Base-by-base conservation (phyloP, 2,888 invertebrate species). In the Mesochorus sp. region DNA sequence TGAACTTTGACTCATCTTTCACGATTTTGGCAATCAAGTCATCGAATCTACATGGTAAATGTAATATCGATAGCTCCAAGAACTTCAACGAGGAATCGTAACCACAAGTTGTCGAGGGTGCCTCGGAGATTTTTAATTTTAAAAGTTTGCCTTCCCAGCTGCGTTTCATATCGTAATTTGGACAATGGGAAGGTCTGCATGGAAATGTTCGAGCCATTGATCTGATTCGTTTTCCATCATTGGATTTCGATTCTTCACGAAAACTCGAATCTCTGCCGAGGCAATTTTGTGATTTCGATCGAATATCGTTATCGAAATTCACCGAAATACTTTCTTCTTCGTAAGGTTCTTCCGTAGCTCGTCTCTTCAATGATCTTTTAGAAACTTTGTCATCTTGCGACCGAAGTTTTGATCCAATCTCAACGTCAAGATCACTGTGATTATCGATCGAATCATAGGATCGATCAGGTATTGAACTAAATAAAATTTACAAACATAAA, bases 11-110 rank as follows among this genome's bases (percentile, higher is more conserved):
- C 1, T 39, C 37, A 19, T 26, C 19, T 8, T 61, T 28, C 17
- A 8, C 19, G 1, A 71, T 39, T 28, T 51, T 39, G 1, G 49
- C 21, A 2, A 42, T 53, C 2, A 71, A n/a, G 6, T 73, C 75
- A 10, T 77, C 78, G 21, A 71, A 64, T 34, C 47, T 81, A 57
- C 82, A 84, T 3, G 86, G 86, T 14, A 89, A 67, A 1, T 61
- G 66, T 3, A 87, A 71, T 62, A 62, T 79, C 26, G 74, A 51
- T 6, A 53, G 28, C 61, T 51, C 21, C 31, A 34, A 28, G 1
- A 34, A 34, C 51, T 47, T 49, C 5, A n/a, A n/a, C n/a, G 47
- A 14, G 3, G 6, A 1, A 34, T 57, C 51, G 31, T 19, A 10
- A 4, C 8, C 51, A 24, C 37, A 31, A 24, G 6, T 34, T 4